Evolutionary conservation across 2,888 invertebrate species (phyloP), one percentile per base, ranked within the genome.

Genomic region (Diaphora mendica): DNA sequence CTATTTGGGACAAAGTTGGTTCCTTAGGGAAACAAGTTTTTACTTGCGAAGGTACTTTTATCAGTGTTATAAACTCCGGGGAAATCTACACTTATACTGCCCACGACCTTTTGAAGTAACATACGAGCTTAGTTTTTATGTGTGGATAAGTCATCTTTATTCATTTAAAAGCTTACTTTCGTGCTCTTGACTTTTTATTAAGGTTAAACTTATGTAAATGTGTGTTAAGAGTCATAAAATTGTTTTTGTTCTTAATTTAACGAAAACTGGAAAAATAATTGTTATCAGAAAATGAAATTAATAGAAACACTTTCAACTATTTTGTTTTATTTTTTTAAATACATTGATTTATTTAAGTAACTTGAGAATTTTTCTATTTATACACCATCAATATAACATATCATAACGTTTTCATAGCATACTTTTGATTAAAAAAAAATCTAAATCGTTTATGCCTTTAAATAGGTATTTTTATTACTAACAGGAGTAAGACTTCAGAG

Each of bases 41-140:
- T 88, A 89, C 88, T 90, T 85, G 83, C 84, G 82, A 86, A 88
- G 88, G 89, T 89, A 90, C 88, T 92, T 91, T 90, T 90, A 91
- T 88, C 87, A 87, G 85, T 88, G 80, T 88, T 89, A 89, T 85
- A 83, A 86, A 74, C 92, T 87, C 91, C 33, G 73, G 92, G 92
- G 92, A 92, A 92, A 92, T 92, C 89, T 90, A 86, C 88, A 88
- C 87, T 89, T 89, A 81, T 80, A 82, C 79, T 82, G 77, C 81
- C 78, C 85, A 80, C 81, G 77, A 78, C 75, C 78, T 83, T 78
- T 78, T 76, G 75, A 75, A 78, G 73, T 82, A 77, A 79, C 78
- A 70, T 81, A 81, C 33, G 77, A 75, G 73, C 8, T 62, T 70
- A 51, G 65, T 68, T 51, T 76, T 74, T 73, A 70, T 72, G 66